phyloP scores from a whole-genome alignment of 2,888 invertebrate genomes.

The Eugnorisma glareosa region DNA sequence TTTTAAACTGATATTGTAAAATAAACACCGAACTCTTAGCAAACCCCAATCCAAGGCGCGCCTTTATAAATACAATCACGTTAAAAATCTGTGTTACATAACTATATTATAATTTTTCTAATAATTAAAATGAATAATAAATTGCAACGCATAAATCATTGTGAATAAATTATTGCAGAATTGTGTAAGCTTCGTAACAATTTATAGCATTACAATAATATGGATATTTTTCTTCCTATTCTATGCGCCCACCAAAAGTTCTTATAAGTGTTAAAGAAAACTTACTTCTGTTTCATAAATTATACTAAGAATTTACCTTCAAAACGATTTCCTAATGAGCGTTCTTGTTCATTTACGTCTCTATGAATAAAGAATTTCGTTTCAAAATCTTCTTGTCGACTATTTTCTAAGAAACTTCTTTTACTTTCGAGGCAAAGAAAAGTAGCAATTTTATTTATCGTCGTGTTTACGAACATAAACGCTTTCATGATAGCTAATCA shows the following conservation, averaged over 20 bases:
- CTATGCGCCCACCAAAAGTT: constrained; percentile 58
- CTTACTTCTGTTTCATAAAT: constrained; percentile 27
- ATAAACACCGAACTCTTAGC: constrained; percentile 1
- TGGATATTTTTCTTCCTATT: constrained; percentile 49
- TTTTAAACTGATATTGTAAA: constrained; percentile 39
- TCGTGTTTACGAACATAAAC: constrained; percentile 8
- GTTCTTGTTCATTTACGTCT: constrained; percentile 29
- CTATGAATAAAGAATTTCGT: constrained; percentile 31
- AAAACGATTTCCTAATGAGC: constrained; percentile 16
- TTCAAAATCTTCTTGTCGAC: constrained; percentile 9
- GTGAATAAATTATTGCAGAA: constrained; percentile 54
- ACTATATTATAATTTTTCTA: constrained; percentile 25
- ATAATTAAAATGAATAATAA: constrained; percentile 31
- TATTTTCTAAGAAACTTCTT: constrained; percentile 8
- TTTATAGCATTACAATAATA: constrained; percentile 61
- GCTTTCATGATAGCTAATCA: constrained; percentile 19
- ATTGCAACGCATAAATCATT: constrained; percentile 50
- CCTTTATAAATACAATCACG: constrained; percentile 54
- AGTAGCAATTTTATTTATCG: background rate
- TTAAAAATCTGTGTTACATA: constrained; percentile 13
- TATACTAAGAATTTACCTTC: constrained; percentile 11
- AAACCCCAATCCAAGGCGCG: constrained; percentile 13
- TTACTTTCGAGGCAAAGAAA: constrained; percentile 4
- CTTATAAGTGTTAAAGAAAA: constrained; percentile 5
- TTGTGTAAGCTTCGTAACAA: constrained; percentile 61